Evolutionary conservation across 2,797 vertebrate species (phyloP).

Genomic region (Lacerta agilis): DNA sequence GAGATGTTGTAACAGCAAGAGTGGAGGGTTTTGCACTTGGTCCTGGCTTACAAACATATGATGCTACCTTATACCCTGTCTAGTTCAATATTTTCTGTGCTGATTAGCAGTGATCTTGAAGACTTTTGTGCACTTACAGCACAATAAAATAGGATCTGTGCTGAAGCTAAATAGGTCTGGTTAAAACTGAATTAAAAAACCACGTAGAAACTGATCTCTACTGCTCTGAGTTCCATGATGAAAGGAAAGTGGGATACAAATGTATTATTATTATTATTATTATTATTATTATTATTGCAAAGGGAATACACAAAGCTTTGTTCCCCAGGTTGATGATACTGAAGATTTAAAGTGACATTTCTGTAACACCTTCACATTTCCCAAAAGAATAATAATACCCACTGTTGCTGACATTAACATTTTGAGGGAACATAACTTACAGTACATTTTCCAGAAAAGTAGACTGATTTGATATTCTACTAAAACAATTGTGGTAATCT

Average conservation of each 20-base stretch:
- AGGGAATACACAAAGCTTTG: neutral
- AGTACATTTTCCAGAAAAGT: neutral
- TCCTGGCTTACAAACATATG: neutral
- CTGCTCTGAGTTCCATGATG: neutral
- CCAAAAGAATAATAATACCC: neutral
- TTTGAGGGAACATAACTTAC: neutral
- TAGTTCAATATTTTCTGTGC: neutral
- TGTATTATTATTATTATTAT: neutral
- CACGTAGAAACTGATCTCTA: neutral
- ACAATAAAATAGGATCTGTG: neutral
- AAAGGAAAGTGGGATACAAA: neutral
- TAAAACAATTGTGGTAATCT: neutral
- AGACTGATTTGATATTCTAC: neutral
- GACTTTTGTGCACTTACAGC: no score
- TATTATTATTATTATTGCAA: neutral
- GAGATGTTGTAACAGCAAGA: neutral
- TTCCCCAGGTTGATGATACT: neutral
- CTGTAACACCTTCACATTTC: no score
- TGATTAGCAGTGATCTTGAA: neutral
- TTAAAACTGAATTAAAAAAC: neutral
- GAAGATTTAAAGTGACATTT: neutral
- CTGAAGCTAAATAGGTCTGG: neutral
- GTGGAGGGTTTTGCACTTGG: neutral
- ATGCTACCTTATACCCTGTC: neutral
- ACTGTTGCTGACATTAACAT: neutral